Base-by-base conservation (phyloP, 2,888 invertebrate genomes). In the Electrophaes corylata region DNA sequence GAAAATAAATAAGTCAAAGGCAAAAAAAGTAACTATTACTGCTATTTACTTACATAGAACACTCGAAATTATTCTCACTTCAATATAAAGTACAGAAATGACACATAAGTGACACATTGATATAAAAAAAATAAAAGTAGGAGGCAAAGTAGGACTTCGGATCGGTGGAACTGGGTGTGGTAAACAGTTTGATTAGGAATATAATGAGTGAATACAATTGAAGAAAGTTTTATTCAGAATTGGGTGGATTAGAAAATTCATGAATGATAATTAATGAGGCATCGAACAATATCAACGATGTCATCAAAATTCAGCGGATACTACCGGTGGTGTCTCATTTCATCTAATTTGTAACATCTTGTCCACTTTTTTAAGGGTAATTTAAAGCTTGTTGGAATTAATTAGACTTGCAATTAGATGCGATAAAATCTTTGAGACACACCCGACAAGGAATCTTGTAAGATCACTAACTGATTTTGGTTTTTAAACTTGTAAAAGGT, bases 371-470 rank as follows among this genome's bases (percentile, higher is more conserved):
- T 70, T 66, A 70, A 70, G 70, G 74, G 69, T 67, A 69, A 70
- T 72, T 66, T 65, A 70, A 72, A 58, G 66, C 59, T 65, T 69
- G 73, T 66, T 67, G 63, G 72, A 65, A 71, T 76, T 77, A 78
- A 82, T 83, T 79, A 77, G 73, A 69, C 66, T 66, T 59, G 69
- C 71, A 78, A 77, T 79, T 77, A 73, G 71, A 66, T 63, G 67
- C 57, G 79, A 79, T 79, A 74, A 64, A 65, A 78, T 79, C 75
- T 73, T 29, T 44, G 46, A 31, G 37, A 40, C 55, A 64, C 57
- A 60, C 63, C 53, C 57, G 40, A 23, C 60, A 45, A 64, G 65
- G 71, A 75, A 75, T 75, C 67, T 66, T 67, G 69, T 71, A 29
- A 37, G 54, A 65, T 62, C 56, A 37, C 60, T 58, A 56, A 49